Conservation (phyloP, 23 tunicate species). For the Halocynthia roretzi region DNA sequence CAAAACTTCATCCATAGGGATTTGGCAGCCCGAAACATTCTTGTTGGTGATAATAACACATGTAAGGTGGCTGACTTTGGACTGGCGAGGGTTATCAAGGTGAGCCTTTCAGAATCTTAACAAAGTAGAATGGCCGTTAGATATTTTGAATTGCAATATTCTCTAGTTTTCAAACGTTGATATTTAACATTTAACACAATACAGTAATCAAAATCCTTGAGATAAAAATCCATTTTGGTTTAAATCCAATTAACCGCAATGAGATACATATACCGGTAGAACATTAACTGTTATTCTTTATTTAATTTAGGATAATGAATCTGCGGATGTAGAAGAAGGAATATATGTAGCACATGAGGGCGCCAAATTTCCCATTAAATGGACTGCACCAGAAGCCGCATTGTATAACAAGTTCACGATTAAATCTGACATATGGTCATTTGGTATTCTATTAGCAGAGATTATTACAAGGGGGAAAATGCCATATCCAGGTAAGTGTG, state of each 20-base stretch:
- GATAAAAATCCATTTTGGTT: too few species aligned
- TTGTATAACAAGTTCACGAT: constrained; percentile 71
- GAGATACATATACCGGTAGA: too few species aligned
- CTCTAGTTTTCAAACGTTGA: too few species aligned
- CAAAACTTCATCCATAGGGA: constrained; percentile 91
- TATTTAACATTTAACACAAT: too few species aligned
- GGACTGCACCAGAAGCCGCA: constrained; percentile 99
- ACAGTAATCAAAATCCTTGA: too few species aligned
- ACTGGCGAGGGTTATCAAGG: constrained; percentile 77
- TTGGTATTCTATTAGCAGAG: constrained; percentile 75
- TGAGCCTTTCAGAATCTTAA: neutral
- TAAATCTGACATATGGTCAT: constrained; percentile 97
- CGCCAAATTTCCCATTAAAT: constrained; percentile 91
- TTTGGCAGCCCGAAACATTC: constrained; percentile 87
- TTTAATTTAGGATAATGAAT: constrained; percentile 1
- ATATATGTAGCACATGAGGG: constrained; percentile 78
- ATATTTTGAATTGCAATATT: too few species aligned
- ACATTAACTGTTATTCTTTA: neutral
- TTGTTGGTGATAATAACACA: constrained; percentile 84
- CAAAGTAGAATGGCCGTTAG: too few species aligned
- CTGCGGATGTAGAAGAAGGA: constrained; percentile 27
- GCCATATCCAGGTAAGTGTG: constrained; percentile 85
- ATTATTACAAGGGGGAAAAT: constrained; percentile 73
- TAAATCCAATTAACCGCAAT: too few species aligned
- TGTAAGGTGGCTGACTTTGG: constrained; percentile 99